phyloP scores from a whole-genome alignment of 2,113 vertebrate species.

The Xerus inauris region DNA sequence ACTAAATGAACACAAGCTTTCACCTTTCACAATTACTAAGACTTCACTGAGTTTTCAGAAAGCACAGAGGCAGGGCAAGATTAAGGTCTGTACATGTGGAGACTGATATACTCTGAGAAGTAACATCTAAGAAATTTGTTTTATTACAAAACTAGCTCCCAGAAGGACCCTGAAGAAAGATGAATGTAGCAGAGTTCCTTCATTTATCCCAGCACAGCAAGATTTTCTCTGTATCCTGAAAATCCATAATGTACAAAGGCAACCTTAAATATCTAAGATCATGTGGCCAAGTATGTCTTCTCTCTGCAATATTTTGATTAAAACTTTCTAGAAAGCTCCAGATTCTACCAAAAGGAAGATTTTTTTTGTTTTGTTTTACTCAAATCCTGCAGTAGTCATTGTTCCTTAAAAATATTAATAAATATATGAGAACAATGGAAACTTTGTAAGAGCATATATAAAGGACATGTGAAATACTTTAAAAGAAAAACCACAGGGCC shows the following conservation, averaged over 20 bases:
- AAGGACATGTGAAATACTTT: neutral
- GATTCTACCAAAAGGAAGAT: neutral
- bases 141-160: neutral
- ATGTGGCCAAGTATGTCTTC: neutral
- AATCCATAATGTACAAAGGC: neutral
- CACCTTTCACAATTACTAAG: neutral
- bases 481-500: neutral
- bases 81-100: neutral
- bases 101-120: neutral
- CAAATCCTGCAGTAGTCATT: neutral
- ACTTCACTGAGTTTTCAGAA: neutral
- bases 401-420: slow-evolving; percentile 36
- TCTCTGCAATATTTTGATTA: neutral
- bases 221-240: neutral
- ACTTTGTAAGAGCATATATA: neutral
- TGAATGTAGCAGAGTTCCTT: neutral
- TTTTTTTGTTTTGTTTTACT: neutral
- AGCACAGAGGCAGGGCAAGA: neutral
- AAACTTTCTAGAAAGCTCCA: neutral
- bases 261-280: neutral
- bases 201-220: neutral
- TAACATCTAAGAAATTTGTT: neutral
- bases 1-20: neutral
- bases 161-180: neutral
- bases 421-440: neutral